Evolutionary conservation across 2,888 invertebrate species (phyloP).

Genomic region (Pandemis cinnamomeana): DNA sequence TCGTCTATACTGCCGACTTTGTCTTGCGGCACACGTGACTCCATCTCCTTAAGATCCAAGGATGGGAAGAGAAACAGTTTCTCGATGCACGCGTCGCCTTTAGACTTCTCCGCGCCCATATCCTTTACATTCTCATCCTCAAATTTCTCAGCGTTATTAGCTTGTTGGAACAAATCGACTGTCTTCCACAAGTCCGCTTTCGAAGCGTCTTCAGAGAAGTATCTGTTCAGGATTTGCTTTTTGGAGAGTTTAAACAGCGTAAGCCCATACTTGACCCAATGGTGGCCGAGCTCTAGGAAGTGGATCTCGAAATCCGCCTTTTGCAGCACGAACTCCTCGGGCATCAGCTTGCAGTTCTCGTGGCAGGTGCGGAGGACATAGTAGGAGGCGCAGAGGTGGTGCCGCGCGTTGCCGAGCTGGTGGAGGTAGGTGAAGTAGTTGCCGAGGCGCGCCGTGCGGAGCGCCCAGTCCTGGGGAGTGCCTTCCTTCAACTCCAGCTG

Average conservation of each 20-base stretch:
- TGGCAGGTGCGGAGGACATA: constrained; percentile 83
- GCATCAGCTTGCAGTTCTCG: constrained; percentile 76
- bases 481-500: constrained; percentile 84
- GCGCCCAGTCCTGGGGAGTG: constrained; percentile 84
- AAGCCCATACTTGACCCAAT: constrained; percentile 86
- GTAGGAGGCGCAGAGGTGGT: constrained; percentile 87
- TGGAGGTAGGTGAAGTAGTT: constrained; percentile 79
- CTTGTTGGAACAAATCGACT: constrained; percentile 64
- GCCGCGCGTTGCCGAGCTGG: constrained; percentile 80
- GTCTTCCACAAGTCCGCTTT: constrained; percentile 72
- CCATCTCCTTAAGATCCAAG: constrained; percentile 69
- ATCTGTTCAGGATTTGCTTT: constrained; percentile 72
- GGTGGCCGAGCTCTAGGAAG: constrained; percentile 82
- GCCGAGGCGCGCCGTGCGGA: constrained; percentile 81
- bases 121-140: constrained; percentile 72
- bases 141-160: constrained; percentile 51
- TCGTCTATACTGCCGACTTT: constrained; percentile 67
- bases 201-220: constrained; percentile 67
- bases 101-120: constrained; percentile 64
- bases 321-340: constrained; percentile 72
- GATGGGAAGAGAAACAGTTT: constrained; percentile 68
- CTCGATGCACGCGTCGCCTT: constrained; percentile 63
- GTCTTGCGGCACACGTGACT: constrained; percentile 65
- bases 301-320: constrained; percentile 75
- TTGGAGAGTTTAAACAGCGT: constrained; percentile 84